Base-by-base conservation (phyloP, 1,140 invertebrate genomes). In the Drosophila bifasciata region DNA sequence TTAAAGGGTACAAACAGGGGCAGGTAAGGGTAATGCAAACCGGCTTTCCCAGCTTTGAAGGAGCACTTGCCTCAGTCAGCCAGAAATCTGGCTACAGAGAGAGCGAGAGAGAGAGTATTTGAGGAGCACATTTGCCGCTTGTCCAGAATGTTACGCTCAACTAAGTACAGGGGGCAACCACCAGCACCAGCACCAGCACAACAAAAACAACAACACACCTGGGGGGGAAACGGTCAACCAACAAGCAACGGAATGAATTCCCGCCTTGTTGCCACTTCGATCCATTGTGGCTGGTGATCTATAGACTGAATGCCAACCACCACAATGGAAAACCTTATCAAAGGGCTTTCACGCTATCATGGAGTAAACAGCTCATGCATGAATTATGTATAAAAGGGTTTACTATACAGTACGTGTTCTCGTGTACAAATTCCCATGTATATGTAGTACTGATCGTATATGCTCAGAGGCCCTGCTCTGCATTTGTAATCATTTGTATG, bases 131-230 rank as follows among this genome's bases (percentile, higher is more conserved):
- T 66, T 43, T 44, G 56, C 56, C 39, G 52, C 36, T 13, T 36
- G 32, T 11, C 59, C 64, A 48, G 50, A 70, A 64, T 56, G 70
- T 74, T 74, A 74, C 70, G 70, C 69, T 74, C 52, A 73, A 63
- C 69, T 55, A 73, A 64, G 58, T 73, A 73, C 64, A 56, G 62
- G 64, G 64, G 49, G 44, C 32, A 44, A 51, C 15, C 39, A 60
- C 28, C 23, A 21, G 13, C 48, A 44, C n/a, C n/a, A n/a, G n/a
- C n/a, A n/a, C n/a, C n/a, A n/a, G n/a, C n/a, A n/a, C n/a, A n/a
- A n/a, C n/a, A n/a, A n/a, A n/a, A n/a, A n/a, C 48, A 49, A 55
- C 16, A 55, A 40, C 57, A 45, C 69, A 67, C 69, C 69, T 71
- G 55, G 52, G 68, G 52, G 68, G 48, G 48, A 51, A 73, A 73